Conservation (phyloP, 2,888 invertebrate species). For the Drosophila parthenogenetica region DNA sequence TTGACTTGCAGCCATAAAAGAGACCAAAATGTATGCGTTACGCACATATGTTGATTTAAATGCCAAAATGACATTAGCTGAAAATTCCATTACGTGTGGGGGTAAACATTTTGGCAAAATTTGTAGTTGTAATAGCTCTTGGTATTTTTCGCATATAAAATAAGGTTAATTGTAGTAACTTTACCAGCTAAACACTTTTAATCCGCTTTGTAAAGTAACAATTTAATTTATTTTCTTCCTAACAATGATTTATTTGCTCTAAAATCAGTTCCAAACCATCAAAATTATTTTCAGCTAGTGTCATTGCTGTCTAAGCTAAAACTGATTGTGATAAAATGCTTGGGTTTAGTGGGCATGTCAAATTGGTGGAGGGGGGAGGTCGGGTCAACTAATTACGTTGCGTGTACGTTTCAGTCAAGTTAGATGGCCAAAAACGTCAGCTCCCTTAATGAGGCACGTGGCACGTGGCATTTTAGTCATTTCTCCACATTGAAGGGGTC, state of each 20-base stretch:
- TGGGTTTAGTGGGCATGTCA: background rate
- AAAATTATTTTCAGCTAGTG: slow-evolving; percentile 1
- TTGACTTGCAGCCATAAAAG: slow-evolving; percentile 31
- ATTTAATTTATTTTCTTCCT: too few relatives aligned
- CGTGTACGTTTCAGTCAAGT: slow-evolving; percentile 35
- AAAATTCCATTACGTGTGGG: background rate
- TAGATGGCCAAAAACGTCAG: background rate
- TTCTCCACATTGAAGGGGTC: slow-evolving; percentile 66
- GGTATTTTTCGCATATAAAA: too few relatives aligned
- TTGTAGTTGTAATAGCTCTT: too few relatives aligned
- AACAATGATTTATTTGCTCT: too few relatives aligned
- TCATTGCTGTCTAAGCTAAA: slow-evolving; percentile 10
- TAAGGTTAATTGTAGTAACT: too few relatives aligned
- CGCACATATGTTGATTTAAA: slow-evolving; percentile 32
- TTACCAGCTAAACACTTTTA: too few relatives aligned
- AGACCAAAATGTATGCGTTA: slow-evolving; percentile 34
- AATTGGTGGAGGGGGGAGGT: background rate
- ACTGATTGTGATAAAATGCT: background rate
- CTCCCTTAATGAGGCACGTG: slow-evolving; percentile 71
- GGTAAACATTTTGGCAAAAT: too few relatives aligned
- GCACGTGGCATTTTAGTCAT: slow-evolving; percentile 67
- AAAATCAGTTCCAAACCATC: background rate
- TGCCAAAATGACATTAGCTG: slow-evolving; percentile 30
- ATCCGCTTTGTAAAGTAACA: too few relatives aligned
- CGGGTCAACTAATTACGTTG: slow-evolving; percentile 55